Evolutionary conservation across 2,888 invertebrate species (phyloP).

Genomic region (Epirrhoe alternata): DNA sequence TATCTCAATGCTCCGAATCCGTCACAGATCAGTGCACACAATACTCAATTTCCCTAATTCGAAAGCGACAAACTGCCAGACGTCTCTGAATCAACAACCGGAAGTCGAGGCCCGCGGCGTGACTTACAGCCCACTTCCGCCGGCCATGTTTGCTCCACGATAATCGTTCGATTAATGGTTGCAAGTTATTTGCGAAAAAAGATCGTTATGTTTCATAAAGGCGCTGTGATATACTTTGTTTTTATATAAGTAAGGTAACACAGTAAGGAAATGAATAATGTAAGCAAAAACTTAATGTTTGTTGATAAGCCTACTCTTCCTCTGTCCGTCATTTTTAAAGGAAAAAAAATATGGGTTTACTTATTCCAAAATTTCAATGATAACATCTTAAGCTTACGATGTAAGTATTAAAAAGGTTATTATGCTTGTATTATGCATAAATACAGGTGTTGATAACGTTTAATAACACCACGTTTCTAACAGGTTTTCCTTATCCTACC

Average conservation of each 20-base stretch:
- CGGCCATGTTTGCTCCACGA: slow-evolving; percentile 78
- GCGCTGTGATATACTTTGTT: neutral
- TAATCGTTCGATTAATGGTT: slow-evolving; percentile 55
- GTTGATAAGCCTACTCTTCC: neutral
- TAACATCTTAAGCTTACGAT: no score
- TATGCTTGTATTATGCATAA: no score
- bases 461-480: no score
- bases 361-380: no score
- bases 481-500: no score
- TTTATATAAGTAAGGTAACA: no score
- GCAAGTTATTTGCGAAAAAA: slow-evolving; percentile 31
- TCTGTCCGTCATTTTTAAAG: no score
- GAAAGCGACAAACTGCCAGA: slow-evolving; percentile 43
- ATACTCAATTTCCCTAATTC: slow-evolving; percentile 40
- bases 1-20: slow-evolving; percentile 9
- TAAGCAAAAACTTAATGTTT: neutral
- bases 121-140: slow-evolving; percentile 81
- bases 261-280: neutral
- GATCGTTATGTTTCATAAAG: slow-evolving; percentile 1
- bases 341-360: no score
- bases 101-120: slow-evolving; percentile 74
- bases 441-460: no score
- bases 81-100: slow-evolving; percentile 59
- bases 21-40: slow-evolving; percentile 28
- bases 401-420: no score